Percentiles rank a stretch among this genome's conserved stretches.
Evolutionary conservation across 2,113 vertebrate species (phyloP).

Genomic region (Crotalus viridis): DNA sequence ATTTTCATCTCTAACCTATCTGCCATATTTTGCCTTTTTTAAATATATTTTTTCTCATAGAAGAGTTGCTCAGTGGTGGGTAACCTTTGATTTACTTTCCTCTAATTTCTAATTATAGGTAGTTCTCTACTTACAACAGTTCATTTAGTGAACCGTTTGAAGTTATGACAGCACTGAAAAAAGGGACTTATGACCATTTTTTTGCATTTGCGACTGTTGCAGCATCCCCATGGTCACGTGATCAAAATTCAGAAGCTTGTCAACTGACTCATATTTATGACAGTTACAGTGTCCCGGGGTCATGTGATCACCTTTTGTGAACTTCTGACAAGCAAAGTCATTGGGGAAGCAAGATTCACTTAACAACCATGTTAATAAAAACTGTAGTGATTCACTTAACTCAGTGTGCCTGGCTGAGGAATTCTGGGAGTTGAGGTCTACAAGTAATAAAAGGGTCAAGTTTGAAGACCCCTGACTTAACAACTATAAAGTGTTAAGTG

Average conservation of each 20-base stretch:
- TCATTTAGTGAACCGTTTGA: neutral
- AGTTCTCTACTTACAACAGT: neutral
- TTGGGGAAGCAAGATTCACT: neutral
- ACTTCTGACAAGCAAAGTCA: neutral
- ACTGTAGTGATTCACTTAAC: too few species aligned
- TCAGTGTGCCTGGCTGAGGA: too few species aligned
- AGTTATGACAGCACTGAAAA: neutral
- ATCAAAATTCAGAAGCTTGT: neutral
- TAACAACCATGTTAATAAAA: neutral
- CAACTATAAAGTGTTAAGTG: neutral
- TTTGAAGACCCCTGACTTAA: too few species aligned
- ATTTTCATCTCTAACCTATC: neutral
- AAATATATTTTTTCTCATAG: neutral
- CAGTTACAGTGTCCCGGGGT: neutral
- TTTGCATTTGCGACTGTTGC: neutral
- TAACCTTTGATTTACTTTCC: neutral
- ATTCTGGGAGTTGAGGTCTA: too few species aligned
- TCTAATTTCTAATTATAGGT: neutral
- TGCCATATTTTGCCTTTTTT: neutral
- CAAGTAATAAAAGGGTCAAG: too few species aligned
- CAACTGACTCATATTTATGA: neutral
- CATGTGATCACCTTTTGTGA: neutral
- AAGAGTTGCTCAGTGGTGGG: neutral
- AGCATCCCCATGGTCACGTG: neutral
- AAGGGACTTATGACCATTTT: neutral